Evolutionary conservation across 2,888 invertebrate genomes (phyloP), one percentile per base, ranked within the genome.

Genomic region (Calameuta filiformis): DNA sequence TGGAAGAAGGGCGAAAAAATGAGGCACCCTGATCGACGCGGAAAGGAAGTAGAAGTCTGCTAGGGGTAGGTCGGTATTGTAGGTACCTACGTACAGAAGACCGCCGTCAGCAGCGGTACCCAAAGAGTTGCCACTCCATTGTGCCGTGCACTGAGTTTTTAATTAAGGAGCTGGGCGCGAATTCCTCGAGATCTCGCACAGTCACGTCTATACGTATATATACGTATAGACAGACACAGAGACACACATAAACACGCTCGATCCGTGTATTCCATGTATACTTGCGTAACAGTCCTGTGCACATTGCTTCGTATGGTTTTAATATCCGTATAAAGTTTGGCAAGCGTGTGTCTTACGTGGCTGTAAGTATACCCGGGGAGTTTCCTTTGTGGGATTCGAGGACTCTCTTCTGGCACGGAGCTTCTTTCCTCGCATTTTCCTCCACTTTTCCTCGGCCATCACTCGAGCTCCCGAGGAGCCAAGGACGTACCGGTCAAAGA

Each of bases 71-170:
- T 83, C 81, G 84, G 81, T 80, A 82, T 79, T 83, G 82, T 81
- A 81, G 82, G 73, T 75, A 75, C 79, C 82, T 81, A 77, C 76
- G 77, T 76, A 78, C 79, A 73, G 79, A 79, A 80, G 80, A 75
- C 80, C 75, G 78, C 75, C 78, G 78, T 81, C 79, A 75, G 78
- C 78, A 79, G 77, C 81, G 78, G 81, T 79, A 82, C 78, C 86
- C 86, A 88, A 88, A 89, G 89, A 89, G 89, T 89, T 88, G 87
- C 89, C 87, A 89, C 89, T 90, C 86, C 87, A 87, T 90, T 89
- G 89, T 89, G 87, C 88, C 87, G 84, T 88, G 87, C 84, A 85
- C 86, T 88, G 87, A 88, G 89, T 88, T 89, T 88, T 89, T 90
- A 89, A 90, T 89, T 88, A 90, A 90, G 89, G 87, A 88, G 89